Base-by-base conservation (phyloP, 2,888 invertebrate genomes). In the Chydorus sphaericus region DNA sequence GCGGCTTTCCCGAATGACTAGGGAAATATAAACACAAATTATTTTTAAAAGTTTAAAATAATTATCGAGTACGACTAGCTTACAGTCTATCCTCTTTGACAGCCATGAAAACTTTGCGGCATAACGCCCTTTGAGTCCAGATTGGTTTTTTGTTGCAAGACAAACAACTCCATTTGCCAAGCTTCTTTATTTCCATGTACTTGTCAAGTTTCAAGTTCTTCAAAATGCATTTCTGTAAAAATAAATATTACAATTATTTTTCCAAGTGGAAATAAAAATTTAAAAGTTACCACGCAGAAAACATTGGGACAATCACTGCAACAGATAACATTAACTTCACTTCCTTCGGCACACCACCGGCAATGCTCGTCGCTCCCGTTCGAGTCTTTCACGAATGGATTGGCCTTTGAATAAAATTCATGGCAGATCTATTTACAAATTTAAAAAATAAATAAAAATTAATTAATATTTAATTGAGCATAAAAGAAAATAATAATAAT, bases 301-400 rank as follows among this genome's bases (percentile, higher is more conserved):
- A 70, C 69, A 62, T 71, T 70, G 53, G 67, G 64, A 60, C 74
- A 74, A 59, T 61, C 64, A 61, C 72, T 72, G 63, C 74, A 74
- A 54, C 70, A 69, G 55, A 70, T 64, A 31, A 74, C 64, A 30
- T n/a, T n/a, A n/a, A n/a, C n/a, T n/a, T 69, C 66, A 0, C 74
- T 73, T 11, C 73, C 73, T 49, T 74, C 69, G 3, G 70, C 71
- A 62, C 74, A 74, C 73, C 73, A 73, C 1, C 72, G 66, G 62
- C 74, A 74, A 63, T 72, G 71, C 56, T 73, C 71, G 62, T 73
- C 73, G 38, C 67, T 63, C 7, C 73, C 73, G 59, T 71, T 68
- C 20, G 66, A 65, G 60, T 73, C 73, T 67, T 59, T 60, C 33
- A 55, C 54, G 38, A 58, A 61, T 30, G 50, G 57, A 16, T 61